A percentile compares a stretch with the other conserved stretches of the same genome.
Evolutionary conservation across 2,888 invertebrate genomes (phyloP).

Genomic region (Tenthredo amoena): DNA sequence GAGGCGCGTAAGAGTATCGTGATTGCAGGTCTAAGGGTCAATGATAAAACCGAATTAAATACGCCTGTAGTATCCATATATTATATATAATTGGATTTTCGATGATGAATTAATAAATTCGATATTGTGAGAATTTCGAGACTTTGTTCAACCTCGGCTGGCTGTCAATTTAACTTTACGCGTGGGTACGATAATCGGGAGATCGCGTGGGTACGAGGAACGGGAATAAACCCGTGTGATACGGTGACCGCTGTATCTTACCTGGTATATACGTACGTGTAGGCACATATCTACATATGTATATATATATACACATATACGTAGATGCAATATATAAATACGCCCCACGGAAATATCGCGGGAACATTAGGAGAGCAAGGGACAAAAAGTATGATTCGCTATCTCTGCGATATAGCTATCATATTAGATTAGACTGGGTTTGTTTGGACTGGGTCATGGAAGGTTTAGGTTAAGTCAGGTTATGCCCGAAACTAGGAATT

Average conservation of each 20-base stretch:
- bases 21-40: neutral
- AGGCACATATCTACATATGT: neutral
- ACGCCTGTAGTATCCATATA: neutral
- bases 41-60: neutral
- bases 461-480: slow-evolving; percentile 39
- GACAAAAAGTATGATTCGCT: slow-evolving; percentile 35
- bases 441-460: slow-evolving; percentile 26
- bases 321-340: slow-evolving; percentile 24
- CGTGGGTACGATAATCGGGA: neutral
- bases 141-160: neutral
- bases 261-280: neutral
- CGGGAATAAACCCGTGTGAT: slow-evolving; percentile 7
- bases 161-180: slow-evolving; percentile 1
- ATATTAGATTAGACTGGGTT: slow-evolving; percentile 37
- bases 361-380: slow-evolving; percentile 27
- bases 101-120: slow-evolving; percentile 16
- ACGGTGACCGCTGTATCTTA: slow-evolving; percentile 35
- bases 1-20: neutral
- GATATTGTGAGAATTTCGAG: neutral
- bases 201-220: slow-evolving; percentile 36
- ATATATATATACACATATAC: neutral
- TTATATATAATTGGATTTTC: neutral
- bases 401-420: slow-evolving; percentile 14
- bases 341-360: slow-evolving; percentile 13
- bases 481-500: slow-evolving; percentile 40